A percentile compares a stretch with the other conserved stretches of the same genome.
phyloP scores from a whole-genome alignment of 2,113 vertebrate genomes.

The Ophiodon elongatus region DNA sequence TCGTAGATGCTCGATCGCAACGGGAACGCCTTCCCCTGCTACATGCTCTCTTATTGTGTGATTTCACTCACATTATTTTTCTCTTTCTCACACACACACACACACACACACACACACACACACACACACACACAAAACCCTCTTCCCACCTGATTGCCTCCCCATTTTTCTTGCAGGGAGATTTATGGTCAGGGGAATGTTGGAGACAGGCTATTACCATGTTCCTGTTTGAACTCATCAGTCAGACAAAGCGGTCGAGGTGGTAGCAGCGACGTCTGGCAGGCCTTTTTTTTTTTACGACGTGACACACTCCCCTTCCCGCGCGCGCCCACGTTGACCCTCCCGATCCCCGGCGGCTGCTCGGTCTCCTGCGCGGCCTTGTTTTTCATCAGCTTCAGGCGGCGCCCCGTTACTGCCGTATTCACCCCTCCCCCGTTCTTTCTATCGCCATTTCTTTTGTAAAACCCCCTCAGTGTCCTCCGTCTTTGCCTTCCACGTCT shows the following conservation, averaged over 20 bases:
- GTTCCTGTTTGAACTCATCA: constrained; percentile 85
- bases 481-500: neutral
- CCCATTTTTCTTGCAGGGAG: constrained; percentile 81
- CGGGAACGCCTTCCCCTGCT: constrained; percentile 6
- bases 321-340: constrained; percentile 67
- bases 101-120: constrained; percentile 38
- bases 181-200: constrained; percentile 82
- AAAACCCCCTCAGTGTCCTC: neutral
- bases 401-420: too few species aligned
- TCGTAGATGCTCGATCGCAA: constrained; percentile 1
- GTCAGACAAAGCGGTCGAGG: constrained; percentile 79
- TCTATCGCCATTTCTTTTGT: neutral
- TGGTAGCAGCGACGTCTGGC: constrained; percentile 41
- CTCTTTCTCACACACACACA: constrained; percentile 28
- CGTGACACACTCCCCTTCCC: constrained; percentile 29
- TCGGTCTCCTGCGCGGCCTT: constrained; percentile 34
- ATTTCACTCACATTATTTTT: constrained; percentile 47
- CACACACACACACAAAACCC: constrained; percentile 45
- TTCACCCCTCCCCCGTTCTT: constrained; percentile 1
- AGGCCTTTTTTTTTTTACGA: constrained; percentile 25
- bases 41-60: constrained; percentile 50
- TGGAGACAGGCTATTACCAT: constrained; percentile 86
- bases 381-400: constrained; percentile 50
- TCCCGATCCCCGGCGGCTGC: constrained; percentile 39
- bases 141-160: constrained; percentile 83